Percentiles rank a stretch among this genome's conserved stretches.
Conservation (phyloP, 2,113 vertebrate species). For the Gobiocypris rarus region DNA sequence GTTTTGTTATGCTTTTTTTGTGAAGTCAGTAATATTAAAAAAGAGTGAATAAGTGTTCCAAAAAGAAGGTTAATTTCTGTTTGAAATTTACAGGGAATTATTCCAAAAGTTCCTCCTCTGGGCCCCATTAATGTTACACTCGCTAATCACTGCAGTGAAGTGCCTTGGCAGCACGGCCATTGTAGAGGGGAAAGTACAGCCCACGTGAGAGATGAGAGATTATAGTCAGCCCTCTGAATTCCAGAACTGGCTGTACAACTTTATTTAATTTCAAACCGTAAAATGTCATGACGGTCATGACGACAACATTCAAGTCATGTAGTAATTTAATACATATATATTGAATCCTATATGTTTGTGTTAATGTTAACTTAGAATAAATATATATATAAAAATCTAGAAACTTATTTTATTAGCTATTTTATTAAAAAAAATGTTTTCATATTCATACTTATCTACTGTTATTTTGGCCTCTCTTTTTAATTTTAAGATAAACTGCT, state of each 20-base stretch:
- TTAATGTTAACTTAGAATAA: background rate
- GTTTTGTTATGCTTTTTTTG: background rate
- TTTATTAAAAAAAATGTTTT: no score
- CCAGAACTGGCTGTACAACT: background rate
- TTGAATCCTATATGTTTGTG: background rate
- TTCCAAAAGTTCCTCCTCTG: constrained; percentile 19
- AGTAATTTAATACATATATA: background rate
- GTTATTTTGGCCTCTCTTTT: no score
- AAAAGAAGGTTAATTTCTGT: background rate
- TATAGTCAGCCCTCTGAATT: background rate
- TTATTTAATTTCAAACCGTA: background rate
- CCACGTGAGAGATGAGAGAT: constrained; percentile 2
- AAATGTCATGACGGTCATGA: background rate
- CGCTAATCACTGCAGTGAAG: constrained; percentile 21
- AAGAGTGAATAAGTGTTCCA: background rate
- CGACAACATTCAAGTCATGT: background rate
- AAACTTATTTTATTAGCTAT: no score
- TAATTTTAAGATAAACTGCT: no score
- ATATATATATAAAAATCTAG: no score
- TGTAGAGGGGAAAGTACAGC: constrained; percentile 7
- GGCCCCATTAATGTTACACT: constrained; percentile 22
- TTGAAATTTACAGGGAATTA: constrained; percentile 27
- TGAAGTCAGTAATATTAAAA: background rate
- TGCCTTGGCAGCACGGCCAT: constrained; percentile 10
- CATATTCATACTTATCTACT: no score